Conservation (phyloP, 2,113 vertebrate genomes). For the Proteles cristata region DNA sequence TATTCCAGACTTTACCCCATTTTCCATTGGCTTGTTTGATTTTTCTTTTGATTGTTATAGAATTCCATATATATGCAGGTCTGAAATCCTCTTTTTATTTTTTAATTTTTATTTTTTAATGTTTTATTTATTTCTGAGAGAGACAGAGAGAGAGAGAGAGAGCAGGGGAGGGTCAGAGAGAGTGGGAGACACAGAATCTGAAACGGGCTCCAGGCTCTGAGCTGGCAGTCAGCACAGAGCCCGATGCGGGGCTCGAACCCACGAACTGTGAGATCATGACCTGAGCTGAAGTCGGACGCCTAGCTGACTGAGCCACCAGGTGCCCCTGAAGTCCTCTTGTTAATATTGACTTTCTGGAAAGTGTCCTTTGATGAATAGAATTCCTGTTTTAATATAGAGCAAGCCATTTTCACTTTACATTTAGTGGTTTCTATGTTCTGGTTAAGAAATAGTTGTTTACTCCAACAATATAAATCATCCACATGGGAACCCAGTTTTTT, state of each 20-base stretch:
- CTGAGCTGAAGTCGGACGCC: no score
- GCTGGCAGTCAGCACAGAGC: no score
- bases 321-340: not conserved
- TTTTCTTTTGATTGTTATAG: not conserved
- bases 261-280: no score
- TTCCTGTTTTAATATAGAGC: not conserved
- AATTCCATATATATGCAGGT: not conserved
- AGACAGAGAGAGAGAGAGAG: no score
- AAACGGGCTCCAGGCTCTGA: no score
- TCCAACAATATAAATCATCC: not conserved
- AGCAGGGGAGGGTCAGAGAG: no score
- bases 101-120: no score
- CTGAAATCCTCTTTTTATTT: not conserved
- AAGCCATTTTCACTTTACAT: not conserved
- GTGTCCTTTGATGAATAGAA: not conserved
- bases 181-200: no score
- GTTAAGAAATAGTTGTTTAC: not conserved
- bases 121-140: no score
- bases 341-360: not conserved
- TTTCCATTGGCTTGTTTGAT: not conserved
- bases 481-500: not conserved
- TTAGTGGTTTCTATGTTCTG: not conserved
- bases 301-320: no score
- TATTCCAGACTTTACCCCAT: not conserved
- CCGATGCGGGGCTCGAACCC: no score